Base-by-base conservation (phyloP, 2,113 vertebrate species). In the Rousettus leschenaultii region DNA sequence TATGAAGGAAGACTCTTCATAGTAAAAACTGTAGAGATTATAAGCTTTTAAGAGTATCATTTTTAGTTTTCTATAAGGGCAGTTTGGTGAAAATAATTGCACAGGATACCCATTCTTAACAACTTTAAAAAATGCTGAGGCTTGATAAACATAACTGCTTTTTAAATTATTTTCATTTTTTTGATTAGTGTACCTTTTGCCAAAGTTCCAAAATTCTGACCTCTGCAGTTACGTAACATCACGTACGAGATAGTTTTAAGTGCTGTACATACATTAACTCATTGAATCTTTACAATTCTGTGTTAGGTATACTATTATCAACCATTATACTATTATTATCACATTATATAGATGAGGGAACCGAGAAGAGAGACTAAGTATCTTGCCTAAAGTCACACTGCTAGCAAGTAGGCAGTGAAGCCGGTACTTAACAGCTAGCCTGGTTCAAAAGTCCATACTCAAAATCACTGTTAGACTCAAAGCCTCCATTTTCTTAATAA, bases 1-100 rank as follows among this genome's bases (percentile, higher is more conserved):
- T 53, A 98, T 98, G 88, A 98, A 98, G 97, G 98, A 98, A 55
- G 98, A 96, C 28, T 96, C 97, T 26, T 99, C 90, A 89, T 2
- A 48, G 33, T 43, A 94, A 93, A 97, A 83, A 53, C 18, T 78
- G 45, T n/a, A 89, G 14, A 71, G 43, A 55, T 7, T 38, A 7
- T 63, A 68, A 80, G 53, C n/a, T 90, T 84, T 85, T 26, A 85
- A 75, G 82, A 48, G 18, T 51, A 45, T 94, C 38, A 51, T 6
- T 88, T 79, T 93, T 68, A 15, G 43, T 70, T 75, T 38, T 92
- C 35, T 91, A 16, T 93, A 93, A 71, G 15, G 43, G 45, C 18
- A 70, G 55, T 86, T 86, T 65, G 22, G 24, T 73, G 70, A 15
- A 24, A 53, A n/a, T 65, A 86, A 85, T 18, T 33, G 57, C 26